Evolutionary conservation across 2,113 vertebrate genomes (phyloP), one percentile per base, ranked within the genome.

Genomic region (Sphyrna mokarran): DNA sequence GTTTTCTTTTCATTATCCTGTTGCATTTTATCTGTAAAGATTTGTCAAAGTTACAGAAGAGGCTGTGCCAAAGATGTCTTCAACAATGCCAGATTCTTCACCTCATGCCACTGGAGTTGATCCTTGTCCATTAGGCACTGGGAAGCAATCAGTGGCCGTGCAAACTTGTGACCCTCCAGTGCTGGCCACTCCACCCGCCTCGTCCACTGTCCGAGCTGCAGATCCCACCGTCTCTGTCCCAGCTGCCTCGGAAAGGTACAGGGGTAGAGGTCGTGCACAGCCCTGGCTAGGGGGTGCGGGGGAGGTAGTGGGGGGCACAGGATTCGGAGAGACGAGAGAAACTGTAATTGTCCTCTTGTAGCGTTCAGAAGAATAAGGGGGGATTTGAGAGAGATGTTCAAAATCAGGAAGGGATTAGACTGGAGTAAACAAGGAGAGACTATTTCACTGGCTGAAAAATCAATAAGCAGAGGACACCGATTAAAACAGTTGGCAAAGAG

Each of bases 171-270:
- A 96, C 33, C 0, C 3, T 0, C 48, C 26, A 0, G 20, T 95
- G 66, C 63, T 87, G 2, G 0, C 96, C 0, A 0, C 48, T 0
- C 3, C 95, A 0, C 0, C 0, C 33, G 11, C 0, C 66, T 48
- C 48, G 0, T 22, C 95, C 70, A 66, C 95, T 76, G 69, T 94
- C 33, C 23, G 0, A 0, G 33, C 0, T 0, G 22, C 94, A 90
- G 96, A 96, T 93, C 7, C 18, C 0, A 48, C 68, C 58, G 61
- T 26, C 0, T 0, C 0, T 89, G 93, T 96, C 61, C 95, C 95
- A 93, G 48, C 95, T 0, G 0, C 33, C 95, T 66, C 95, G 61
- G 76, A 78, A 96, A 97, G 97, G 97, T 97, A 97, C 69, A 90
- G 9, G 48, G n/a, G 18, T 10, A 0, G 23, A 95, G 13, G 13